These are phyloP conservation scores for Phalanger gymnotis DNA, from an alignment of 2,797 vertebrate genomes.

Conservation along the genomic window DNA sequence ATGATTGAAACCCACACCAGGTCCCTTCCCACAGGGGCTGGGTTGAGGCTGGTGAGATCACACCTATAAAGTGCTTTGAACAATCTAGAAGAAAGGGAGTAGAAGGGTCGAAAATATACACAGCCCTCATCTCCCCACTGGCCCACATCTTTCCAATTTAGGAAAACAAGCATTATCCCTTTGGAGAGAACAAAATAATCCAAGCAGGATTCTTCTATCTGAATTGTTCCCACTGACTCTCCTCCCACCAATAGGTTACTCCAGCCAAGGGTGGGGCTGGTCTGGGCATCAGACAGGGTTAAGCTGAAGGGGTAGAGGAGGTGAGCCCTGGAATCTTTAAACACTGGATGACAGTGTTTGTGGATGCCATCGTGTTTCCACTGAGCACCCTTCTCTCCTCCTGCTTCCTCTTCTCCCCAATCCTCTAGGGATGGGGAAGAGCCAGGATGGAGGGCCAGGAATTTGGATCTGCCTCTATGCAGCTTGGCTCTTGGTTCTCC, in stretches of 20 bases:
- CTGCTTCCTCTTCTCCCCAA: neutral
- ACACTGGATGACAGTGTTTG: neutral
- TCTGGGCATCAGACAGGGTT: neutral
- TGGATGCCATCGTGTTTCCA: neutral
- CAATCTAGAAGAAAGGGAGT: neutral
- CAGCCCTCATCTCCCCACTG: neutral
- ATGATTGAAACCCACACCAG: neutral
- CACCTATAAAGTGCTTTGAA: constrained; percentile 15
- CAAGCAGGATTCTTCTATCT: neutral
- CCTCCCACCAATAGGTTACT: neutral
- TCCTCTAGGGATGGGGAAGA: neutral
- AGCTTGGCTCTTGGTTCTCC: neutral
- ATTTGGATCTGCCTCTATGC: neutral
- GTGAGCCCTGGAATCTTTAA: neutral
- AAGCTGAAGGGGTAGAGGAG: neutral
- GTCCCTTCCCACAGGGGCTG: neutral
- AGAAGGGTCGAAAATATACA: neutral
- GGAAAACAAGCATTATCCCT: neutral
- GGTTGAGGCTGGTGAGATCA: neutral
- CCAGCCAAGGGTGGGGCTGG: neutral
- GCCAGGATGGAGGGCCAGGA: neutral
- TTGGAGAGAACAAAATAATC: neutral
- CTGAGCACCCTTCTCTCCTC: too few relatives aligned
- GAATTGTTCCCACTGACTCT: neutral
- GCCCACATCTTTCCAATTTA: neutral